These are phyloP conservation scores for Thamnophis sirtalis DNA, from an alignment of 2,113 vertebrate genomes.

Conservation along the genomic window DNA sequence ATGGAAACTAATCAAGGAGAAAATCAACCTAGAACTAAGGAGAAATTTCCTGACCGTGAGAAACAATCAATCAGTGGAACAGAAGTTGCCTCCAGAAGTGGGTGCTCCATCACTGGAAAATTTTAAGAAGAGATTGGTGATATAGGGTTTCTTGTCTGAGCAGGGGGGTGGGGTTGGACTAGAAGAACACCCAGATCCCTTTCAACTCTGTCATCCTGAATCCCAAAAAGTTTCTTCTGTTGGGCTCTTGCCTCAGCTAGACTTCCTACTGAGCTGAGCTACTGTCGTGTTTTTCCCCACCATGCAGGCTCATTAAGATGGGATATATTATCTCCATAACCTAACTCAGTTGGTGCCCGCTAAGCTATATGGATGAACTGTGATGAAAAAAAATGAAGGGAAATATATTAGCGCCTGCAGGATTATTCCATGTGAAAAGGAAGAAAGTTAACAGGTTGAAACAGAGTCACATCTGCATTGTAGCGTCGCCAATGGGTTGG, in stretches of 20 bases:
- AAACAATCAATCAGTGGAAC: too few relatives aligned
- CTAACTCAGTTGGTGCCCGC: background rate
- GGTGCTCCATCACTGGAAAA: too few relatives aligned
- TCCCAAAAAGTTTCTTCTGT: background rate
- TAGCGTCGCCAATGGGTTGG: constrained; percentile 1
- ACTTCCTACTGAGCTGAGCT: background rate
- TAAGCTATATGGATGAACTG: background rate
- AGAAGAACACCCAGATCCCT: too few relatives aligned
- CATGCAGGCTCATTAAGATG: background rate
- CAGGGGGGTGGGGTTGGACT: too few relatives aligned
- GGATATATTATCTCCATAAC: background rate
- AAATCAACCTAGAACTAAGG: too few relatives aligned
- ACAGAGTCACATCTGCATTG: background rate
- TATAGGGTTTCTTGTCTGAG: too few relatives aligned
- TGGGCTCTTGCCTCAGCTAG: background rate
- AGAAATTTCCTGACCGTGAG: too few relatives aligned
- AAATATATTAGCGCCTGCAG: background rate
- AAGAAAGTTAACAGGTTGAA: background rate
- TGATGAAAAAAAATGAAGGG: background rate
- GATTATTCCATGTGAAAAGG: background rate
- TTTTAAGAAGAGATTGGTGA: too few relatives aligned
- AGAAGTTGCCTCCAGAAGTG: too few relatives aligned
- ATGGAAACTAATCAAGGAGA: too few relatives aligned
- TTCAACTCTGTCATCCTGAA: too few relatives aligned
- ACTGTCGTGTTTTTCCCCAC: background rate